These are phyloP conservation scores for Porites rus DNA, from an alignment of 92 coral and sea anemone species.

Conservation along the genomic window DNA sequence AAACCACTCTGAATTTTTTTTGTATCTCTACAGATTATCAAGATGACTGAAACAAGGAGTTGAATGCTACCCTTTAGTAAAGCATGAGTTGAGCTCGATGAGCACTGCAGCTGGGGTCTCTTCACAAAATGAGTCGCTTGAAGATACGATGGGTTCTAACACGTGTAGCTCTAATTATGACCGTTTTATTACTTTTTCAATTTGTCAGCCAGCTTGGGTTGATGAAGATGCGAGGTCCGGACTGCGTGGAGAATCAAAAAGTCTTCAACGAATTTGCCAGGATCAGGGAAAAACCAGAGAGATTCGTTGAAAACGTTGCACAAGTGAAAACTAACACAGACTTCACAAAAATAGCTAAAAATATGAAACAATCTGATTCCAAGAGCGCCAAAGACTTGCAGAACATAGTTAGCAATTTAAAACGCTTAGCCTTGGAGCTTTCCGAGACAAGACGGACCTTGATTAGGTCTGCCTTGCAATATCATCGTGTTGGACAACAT, in stretches of 20 bases:
- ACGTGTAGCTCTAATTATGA: conserved; percentile 56
- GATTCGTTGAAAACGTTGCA: neutral
- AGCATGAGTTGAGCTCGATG: neutral
- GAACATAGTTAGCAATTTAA: conserved; percentile 52
- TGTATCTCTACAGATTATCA: neutral
- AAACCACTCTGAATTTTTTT: neutral
- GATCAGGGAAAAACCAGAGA: neutral
- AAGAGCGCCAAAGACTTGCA: conserved; percentile 23
- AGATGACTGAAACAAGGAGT: neutral
- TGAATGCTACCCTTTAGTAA: neutral
- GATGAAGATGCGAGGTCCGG: conserved; percentile 43
- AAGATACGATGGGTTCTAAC: conserved; percentile 66
- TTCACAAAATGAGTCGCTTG: conserved; percentile 64
- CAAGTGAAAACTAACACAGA: neutral
- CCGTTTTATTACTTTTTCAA: conserved; percentile 68
- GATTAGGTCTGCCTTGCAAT: conserved; percentile 41
- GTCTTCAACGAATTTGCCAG: neutral
- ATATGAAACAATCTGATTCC: conserved; percentile 13
- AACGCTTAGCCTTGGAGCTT: conserved; percentile 60
- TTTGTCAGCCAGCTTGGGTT: conserved; percentile 80
- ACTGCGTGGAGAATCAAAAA: conserved; percentile 38
- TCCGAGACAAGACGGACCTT: conserved; percentile 65
- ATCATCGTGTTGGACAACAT: conserved; percentile 71
- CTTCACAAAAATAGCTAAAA: neutral
- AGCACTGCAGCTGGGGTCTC: neutral